Conservation (phyloP, 2,797 vertebrate species). For the Triplophysa yarkandensis region DNA sequence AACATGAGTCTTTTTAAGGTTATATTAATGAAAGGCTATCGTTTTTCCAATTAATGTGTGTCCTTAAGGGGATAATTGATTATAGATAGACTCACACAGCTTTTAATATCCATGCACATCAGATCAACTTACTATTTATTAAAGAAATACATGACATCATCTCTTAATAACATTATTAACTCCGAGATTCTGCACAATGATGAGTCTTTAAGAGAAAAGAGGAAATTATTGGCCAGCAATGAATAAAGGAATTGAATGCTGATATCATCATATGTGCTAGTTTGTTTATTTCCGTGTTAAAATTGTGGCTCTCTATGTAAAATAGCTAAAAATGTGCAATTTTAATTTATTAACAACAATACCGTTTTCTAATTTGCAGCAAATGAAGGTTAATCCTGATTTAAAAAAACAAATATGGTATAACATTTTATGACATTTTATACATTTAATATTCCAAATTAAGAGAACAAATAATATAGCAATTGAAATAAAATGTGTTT, state of each 20-base stretch:
- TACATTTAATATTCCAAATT: too few relatives aligned
- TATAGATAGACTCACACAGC: slow-evolving; percentile 84
- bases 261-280: background rate
- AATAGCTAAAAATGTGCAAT: too few relatives aligned
- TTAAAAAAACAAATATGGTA: too few relatives aligned
- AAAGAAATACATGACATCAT: slow-evolving; percentile 52
- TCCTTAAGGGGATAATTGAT: slow-evolving; percentile 88
- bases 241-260: too few relatives aligned
- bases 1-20: slow-evolving; percentile 83
- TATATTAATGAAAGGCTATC: slow-evolving; percentile 93
- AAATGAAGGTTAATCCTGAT: too few relatives aligned
- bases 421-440: too few relatives aligned
- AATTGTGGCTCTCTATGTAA: background rate
- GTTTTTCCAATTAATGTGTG: slow-evolving; percentile 94
- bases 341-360: too few relatives aligned
- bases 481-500: too few relatives aligned
- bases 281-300: background rate
- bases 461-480: too few relatives aligned
- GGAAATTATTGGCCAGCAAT: background rate
- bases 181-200: slow-evolving; percentile 25
- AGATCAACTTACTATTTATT: slow-evolving; percentile 67
- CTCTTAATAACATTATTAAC: slow-evolving; percentile 40
- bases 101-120: slow-evolving; percentile 51
- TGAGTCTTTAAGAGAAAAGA: slow-evolving; percentile 11
- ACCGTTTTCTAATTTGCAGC: too few relatives aligned